These are phyloP conservation scores for Erpetoichthys calabaricus DNA, from an alignment of 2,797 vertebrate species.

Conservation along the genomic window DNA sequence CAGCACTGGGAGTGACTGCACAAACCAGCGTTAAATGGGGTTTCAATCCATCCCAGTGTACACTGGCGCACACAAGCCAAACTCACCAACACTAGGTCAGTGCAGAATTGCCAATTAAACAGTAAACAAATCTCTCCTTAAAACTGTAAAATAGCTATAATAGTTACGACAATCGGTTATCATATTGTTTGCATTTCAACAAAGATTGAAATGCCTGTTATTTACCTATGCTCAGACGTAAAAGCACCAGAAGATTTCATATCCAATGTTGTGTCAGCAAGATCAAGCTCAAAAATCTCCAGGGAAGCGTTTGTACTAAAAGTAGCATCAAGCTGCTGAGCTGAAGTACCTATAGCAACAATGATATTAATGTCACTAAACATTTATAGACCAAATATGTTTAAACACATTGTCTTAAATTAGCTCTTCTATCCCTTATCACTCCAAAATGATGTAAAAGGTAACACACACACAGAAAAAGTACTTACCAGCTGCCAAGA, in stretches of 20 bases:
- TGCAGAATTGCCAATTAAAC: no score
- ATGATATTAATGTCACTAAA: background rate
- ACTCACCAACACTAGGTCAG: no score
- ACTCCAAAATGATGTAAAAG: background rate
- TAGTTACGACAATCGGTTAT: no score
- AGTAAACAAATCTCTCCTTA: no score
- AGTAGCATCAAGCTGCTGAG: slow-evolving; percentile 90
- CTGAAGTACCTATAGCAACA: slow-evolving; percentile 72
- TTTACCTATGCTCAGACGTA: slow-evolving; percentile 74
- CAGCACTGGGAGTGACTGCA: no score
- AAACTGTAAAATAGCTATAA: no score
- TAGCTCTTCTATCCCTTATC: no score
- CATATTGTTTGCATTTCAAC: no score
- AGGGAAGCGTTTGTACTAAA: slow-evolving; percentile 89
- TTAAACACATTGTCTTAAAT: background rate
- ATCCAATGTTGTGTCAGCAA: slow-evolving; percentile 70
- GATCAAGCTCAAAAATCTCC: slow-evolving; percentile 87
- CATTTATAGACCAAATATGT: background rate
- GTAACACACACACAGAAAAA: background rate
- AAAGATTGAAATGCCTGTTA: no score
- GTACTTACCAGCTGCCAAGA: slow-evolving; percentile 74
- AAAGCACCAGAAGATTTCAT: slow-evolving; percentile 84
- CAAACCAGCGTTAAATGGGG: no score
- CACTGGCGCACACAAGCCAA: no score
- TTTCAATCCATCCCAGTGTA: no score